Evolutionary conservation across 2,113 vertebrate genomes (phyloP).

Genomic region (Odobenus rosmarus): DNA sequence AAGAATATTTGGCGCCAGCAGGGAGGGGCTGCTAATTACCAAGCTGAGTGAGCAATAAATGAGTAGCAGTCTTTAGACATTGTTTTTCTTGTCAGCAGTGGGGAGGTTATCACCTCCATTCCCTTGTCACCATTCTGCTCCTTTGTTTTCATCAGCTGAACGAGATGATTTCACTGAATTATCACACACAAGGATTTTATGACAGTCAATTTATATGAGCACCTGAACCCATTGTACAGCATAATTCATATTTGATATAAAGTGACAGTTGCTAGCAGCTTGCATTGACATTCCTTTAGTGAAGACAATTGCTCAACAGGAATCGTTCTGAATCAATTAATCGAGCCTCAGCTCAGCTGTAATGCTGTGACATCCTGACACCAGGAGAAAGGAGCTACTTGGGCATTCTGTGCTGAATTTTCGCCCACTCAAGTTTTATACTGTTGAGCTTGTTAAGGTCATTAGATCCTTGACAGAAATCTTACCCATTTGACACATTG

Average conservation of each 20-base stretch:
- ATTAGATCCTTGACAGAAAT: conserved; percentile 79
- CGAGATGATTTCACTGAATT: conserved; percentile 71
- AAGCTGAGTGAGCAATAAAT: neutral
- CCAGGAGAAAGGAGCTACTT: conserved; percentile 55
- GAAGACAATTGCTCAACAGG: conserved; percentile 81
- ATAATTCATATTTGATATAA: conserved; percentile 82
- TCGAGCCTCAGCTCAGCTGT: conserved; percentile 61
- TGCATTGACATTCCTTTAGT: conserved; percentile 78
- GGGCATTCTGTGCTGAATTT: conserved; percentile 64
- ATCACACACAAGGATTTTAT: conserved; percentile 71
- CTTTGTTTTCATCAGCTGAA: conserved; percentile 74
- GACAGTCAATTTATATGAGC: conserved; percentile 77
- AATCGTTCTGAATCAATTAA: conserved; percentile 82
- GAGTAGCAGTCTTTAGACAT: neutral
- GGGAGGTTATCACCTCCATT: conserved; percentile 24
- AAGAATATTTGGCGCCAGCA: neutral
- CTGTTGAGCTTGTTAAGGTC: conserved; percentile 74
- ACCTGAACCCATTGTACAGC: conserved; percentile 80
- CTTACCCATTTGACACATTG: neutral
- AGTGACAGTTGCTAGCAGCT: conserved; percentile 80
- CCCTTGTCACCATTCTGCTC: conserved; percentile 42
- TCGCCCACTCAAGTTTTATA: conserved; percentile 72
- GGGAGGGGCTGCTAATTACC: neutral
- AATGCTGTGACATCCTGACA: conserved; percentile 74
- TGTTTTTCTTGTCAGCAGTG: neutral